phyloP scores from a whole-genome alignment of 2,888 invertebrate genomes.

The Tenthredo livida region DNA sequence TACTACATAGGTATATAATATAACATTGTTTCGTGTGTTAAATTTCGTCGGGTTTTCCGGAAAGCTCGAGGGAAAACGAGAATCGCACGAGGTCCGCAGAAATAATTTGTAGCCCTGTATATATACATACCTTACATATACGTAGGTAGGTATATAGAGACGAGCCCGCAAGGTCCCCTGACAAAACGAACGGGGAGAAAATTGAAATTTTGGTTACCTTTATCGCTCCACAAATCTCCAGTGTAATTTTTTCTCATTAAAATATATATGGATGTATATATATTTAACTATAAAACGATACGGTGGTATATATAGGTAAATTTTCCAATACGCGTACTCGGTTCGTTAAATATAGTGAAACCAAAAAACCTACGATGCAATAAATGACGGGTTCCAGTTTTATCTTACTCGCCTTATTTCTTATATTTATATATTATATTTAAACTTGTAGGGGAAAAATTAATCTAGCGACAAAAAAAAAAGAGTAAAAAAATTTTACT shows the following conservation, averaged over 20 bases:
- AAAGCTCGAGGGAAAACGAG: neutral
- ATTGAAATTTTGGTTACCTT: constrained; percentile 38
- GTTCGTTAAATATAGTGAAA: neutral
- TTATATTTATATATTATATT: neutral
- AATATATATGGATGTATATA: neutral
- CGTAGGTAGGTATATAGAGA: neutral
- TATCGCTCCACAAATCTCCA: neutral
- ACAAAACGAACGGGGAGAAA: constrained; percentile 20
- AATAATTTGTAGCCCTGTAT: neutral
- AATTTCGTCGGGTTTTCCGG: neutral
- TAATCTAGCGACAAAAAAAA: neutral
- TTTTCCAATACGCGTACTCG: neutral
- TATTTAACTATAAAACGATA: neutral
- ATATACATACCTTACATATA: neutral
- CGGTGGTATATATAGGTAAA: neutral
- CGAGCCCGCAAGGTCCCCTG: neutral
- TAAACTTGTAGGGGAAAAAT: neutral
- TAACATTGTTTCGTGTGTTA: constrained; percentile 18
- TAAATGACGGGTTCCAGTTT: neutral
- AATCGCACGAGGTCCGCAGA: neutral
- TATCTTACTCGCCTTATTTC: neutral
- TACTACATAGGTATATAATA: too few species aligned
- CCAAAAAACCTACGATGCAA: neutral
- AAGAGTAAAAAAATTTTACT: neutral
- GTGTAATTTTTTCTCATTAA: neutral